Conservation (phyloP, 2,797 vertebrate genomes). For the Gallinago stenura region DNA sequence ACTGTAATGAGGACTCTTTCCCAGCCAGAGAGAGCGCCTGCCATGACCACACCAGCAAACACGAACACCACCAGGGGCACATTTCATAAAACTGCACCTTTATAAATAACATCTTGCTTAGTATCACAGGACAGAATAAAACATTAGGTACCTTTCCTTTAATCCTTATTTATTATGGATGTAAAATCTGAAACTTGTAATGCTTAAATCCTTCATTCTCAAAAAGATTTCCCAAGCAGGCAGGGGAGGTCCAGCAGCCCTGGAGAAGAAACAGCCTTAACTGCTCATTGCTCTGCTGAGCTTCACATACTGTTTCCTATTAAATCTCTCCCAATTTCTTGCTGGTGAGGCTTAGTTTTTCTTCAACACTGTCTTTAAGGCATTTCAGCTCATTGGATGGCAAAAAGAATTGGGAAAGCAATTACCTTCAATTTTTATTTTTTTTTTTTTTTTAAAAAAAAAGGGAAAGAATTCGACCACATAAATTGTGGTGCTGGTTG, state of each 20-base stretch:
- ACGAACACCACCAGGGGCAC: not conserved
- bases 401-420: not conserved
- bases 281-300: not conserved
- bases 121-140: slow-evolving; percentile 1
- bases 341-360: not conserved
- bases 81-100: not conserved
- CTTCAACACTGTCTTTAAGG: not conserved
- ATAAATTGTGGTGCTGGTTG: not conserved
- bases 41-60: not conserved
- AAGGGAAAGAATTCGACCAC: not conserved
- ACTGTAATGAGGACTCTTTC: not conserved
- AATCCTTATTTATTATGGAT: not conserved
- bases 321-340: not conserved
- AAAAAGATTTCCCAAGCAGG: not conserved
- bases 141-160: not conserved
- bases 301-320: not conserved
- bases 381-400: not conserved
- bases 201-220: not conserved
- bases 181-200: not conserved
- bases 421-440: not conserved
- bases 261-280: not conserved
- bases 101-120: not conserved
- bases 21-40: fast-evolving
- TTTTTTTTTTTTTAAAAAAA: not conserved
- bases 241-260: not conserved